Evolutionary conservation across 2,888 invertebrate species (phyloP).

Genomic region (Crematogaster levior): DNA sequence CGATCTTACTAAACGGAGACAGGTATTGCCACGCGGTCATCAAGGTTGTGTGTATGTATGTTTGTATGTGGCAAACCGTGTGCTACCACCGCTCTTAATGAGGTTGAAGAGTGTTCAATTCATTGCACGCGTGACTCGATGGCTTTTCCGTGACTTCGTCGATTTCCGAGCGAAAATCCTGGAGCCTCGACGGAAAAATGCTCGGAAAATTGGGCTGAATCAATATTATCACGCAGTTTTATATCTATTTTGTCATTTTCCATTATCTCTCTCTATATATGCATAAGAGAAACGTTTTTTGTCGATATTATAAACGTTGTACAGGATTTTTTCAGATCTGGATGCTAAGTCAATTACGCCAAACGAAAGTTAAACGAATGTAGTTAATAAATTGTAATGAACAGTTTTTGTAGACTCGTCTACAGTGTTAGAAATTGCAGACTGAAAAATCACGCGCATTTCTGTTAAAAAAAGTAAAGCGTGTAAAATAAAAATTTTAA

Average conservation of each 20-base stretch:
- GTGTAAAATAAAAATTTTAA: background rate
- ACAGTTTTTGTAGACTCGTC: background rate
- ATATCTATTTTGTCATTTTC: background rate
- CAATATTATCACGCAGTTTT: slow-evolving; percentile 14
- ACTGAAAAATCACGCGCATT: background rate
- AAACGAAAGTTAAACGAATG: background rate
- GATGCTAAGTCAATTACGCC: background rate
- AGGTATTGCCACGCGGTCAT: slow-evolving; percentile 10
- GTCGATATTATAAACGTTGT: background rate
- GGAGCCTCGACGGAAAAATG: slow-evolving; percentile 6
- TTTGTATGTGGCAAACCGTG: background rate
- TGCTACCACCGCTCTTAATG: slow-evolving; percentile 34
- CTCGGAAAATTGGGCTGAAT: slow-evolving; percentile 24
- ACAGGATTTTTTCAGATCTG: background rate
- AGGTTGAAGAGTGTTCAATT: slow-evolving; percentile 29
- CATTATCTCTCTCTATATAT: background rate
- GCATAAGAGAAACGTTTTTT: background rate
- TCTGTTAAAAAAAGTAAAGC: background rate
- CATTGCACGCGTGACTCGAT: slow-evolving; percentile 23
- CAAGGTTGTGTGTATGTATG: background rate
- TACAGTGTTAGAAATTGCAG: background rate
- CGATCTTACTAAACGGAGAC: slow-evolving; percentile 44
- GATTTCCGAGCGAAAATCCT: slow-evolving; percentile 23
- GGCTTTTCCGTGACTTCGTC: slow-evolving; percentile 29
- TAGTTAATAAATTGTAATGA: background rate